Conservation (phyloP, 2,113 vertebrate species). For the Ptilonorhynchus violaceus region DNA sequence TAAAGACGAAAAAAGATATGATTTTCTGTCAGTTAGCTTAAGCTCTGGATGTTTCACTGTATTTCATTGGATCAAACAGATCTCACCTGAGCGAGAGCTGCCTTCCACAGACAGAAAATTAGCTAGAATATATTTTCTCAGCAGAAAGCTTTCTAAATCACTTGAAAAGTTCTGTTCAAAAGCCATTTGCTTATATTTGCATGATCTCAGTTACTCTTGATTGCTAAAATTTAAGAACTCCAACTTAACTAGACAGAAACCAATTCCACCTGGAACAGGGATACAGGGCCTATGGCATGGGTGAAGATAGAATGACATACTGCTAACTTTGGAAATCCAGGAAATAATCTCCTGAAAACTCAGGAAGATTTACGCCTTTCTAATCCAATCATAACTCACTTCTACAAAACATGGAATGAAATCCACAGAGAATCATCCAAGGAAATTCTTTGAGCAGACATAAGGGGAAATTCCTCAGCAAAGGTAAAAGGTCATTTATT, state of each 20-base stretch:
- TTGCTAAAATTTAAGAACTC: slow-evolving; percentile 13
- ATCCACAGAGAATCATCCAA: slow-evolving; percentile 37
- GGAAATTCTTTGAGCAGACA: slow-evolving; percentile 56
- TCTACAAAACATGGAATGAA: slow-evolving; percentile 42
- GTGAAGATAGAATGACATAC: slow-evolving; percentile 46
- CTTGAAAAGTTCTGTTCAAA: background rate
- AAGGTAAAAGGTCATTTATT: slow-evolving; percentile 61
- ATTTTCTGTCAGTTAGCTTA: background rate
- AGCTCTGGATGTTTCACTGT: background rate
- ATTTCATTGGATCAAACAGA: background rate
- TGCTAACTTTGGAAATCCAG: slow-evolving; percentile 57
- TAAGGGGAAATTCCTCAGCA: slow-evolving; percentile 44
- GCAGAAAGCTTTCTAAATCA: background rate
- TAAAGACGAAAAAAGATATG: background rate
- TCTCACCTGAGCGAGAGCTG: background rate
- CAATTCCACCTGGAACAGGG: slow-evolving; percentile 14
- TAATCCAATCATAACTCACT: slow-evolving; percentile 61
- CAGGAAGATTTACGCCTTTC: slow-evolving; percentile 58
- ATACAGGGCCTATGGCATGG: background rate
- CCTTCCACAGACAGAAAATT: background rate
- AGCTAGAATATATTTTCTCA: background rate
- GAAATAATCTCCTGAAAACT: slow-evolving; percentile 58
- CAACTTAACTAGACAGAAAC: background rate
- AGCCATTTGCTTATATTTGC: background rate
- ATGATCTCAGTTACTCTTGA: background rate